Base-by-base conservation (phyloP, 2,888 invertebrate species). In the Colostygia pectinataria region DNA sequence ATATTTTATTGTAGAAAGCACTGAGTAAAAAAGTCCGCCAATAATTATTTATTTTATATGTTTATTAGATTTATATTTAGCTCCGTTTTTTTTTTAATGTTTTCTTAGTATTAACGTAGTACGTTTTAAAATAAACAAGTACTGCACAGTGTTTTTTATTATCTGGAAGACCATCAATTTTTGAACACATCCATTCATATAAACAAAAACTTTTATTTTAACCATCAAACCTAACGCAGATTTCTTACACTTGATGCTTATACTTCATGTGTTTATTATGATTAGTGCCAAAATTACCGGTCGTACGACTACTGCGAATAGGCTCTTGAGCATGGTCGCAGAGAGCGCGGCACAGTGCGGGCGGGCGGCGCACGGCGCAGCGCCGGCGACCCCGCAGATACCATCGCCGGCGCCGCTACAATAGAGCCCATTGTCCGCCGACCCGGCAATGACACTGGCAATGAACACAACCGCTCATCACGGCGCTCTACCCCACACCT, bases 251-350 rank as follows among this genome's bases (percentile, higher is more conserved):
- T n/a, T n/a, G n/a, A n/a, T n/a, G n/a, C n/a, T n/a, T n/a, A n/a
- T n/a, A n/a, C n/a, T n/a, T n/a, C n/a, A n/a, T n/a, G n/a, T n/a
- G n/a, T n/a, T n/a, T n/a, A n/a, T n/a, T n/a, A n/a, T n/a, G n/a
- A n/a, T n/a, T n/a, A n/a, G n/a, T n/a, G n/a, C n/a, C n/a, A n/a
- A 25, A 8, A 34, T 34, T 42, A 85, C 83, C 78, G 80, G 77
- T 55, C 77, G 72, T 47, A 80, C 51, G 28, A 80, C 48, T 64
- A 70, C 64, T 70, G 68, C 69, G 54, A 76, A 55, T 53, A 75
- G 61, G 64, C 63, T 70, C 63, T 66, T 74, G 61, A 79, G 53
- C 83, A 83, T 84, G 53, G 54, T 66, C 49, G 48, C 59, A 52
- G 51, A 39, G 38, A 57, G 43, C 50, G 55, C 59, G 54, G 59